Evolutionary conservation across 2,797 vertebrate species (phyloP), one percentile per base, ranked within the genome.

Genomic region (Tokudaia tokunoshimensis): DNA sequence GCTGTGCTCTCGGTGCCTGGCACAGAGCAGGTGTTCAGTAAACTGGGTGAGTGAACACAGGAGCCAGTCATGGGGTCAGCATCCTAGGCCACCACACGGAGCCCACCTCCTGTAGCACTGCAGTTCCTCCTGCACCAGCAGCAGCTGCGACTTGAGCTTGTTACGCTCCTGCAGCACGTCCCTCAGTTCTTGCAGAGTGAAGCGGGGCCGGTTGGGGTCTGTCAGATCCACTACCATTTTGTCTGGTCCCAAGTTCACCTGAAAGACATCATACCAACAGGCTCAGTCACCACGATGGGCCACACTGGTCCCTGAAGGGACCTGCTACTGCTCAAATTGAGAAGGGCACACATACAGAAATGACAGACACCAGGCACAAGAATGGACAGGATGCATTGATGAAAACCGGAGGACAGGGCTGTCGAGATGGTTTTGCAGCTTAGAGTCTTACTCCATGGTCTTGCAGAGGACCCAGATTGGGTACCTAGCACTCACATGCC

Each of bases 111-210:
- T 99, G 75, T 99, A 99, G 55, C 99, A 99, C 97, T 99, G 99
- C 0, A 99, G 98, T 97, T 99, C 99, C 95, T 99, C 99, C 96
- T 99, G 99, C 1, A 98, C 98, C 89, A 99, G 97, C 93, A 99
- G 98, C 74, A 99, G 98, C 98, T 99, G 99, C 3, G 99, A 99
- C 98, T 99, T 99, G 93, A 99, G 99, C 92, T 99, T 99, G 98
- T 99, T 99, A 84, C 99, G 99, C 97, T 99, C 99, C 95, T 99
- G 99, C n/a, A 99, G 93, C 4, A 99, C 99, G 10, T 99, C 99
- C 97, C 99, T 99, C 97, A 99, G 99, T 98, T 99, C 99, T 98
- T 99, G 99, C 96, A 99, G 98, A 0, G 99, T 99, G 98, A 99
- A 99, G n/a, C 99, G 99, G 0, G 99, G 99, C 31, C 99, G 99